Percentiles rank a stretch among this genome's conserved stretches.
phyloP scores from a whole-genome alignment of 1,140 invertebrate species.

The Drosophila sproati region DNA sequence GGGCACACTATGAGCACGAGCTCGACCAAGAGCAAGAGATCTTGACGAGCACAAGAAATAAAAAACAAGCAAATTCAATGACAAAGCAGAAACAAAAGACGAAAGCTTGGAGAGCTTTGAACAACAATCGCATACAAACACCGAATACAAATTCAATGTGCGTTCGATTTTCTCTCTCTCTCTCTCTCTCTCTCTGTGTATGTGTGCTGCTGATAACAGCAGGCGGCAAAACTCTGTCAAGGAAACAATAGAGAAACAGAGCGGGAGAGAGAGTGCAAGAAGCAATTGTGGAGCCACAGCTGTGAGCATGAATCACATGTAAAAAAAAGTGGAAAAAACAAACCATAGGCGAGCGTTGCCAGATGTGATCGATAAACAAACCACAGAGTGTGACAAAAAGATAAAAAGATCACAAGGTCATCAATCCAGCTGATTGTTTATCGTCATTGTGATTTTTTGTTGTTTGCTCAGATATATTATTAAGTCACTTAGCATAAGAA shows the following conservation, averaged over 20 bases:
- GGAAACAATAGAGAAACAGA: neutral
- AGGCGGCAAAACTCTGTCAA: neutral
- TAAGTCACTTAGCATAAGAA: conserved; percentile 1
- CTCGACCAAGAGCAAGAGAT: neutral
- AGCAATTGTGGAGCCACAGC: conserved; percentile 13
- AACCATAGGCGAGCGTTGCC: conserved; percentile 22
- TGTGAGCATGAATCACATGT: conserved; percentile 5
- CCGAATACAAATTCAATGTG: conserved; percentile 3
- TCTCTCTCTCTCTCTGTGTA: neutral
- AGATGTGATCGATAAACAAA: conserved; percentile 16
- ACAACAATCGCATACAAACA: conserved; percentile 8
- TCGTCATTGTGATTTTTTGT: conserved; percentile 6
- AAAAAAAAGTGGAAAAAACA: conserved; percentile 2
- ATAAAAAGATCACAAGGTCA: conserved; percentile 17
- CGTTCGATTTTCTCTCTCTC: neutral
- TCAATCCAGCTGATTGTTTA: conserved; percentile 34
- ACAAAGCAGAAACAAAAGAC: conserved; percentile 1
- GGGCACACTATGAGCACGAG: neutral
- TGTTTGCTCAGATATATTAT: conserved; percentile 1
- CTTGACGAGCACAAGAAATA: neutral
- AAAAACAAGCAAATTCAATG: neutral
- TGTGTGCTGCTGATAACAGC: conserved; percentile 15
- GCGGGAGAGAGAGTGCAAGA: neutral
- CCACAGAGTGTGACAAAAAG: conserved; percentile 5
- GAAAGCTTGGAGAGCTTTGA: conserved; percentile 14